Base-by-base conservation (phyloP, 2,113 vertebrate species). In the Sigmodon hispidus region DNA sequence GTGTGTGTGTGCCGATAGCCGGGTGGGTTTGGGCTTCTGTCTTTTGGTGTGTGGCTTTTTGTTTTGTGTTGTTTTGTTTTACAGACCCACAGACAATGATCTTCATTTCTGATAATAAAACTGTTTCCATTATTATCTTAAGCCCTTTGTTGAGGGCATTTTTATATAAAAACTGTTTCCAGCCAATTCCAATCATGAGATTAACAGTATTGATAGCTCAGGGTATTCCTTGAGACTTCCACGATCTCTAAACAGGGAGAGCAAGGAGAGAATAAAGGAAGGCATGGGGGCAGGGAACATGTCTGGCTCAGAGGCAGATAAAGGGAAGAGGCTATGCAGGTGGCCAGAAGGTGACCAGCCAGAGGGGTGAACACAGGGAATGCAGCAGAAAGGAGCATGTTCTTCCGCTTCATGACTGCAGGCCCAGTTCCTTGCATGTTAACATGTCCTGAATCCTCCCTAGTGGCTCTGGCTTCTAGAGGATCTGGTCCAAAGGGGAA, bases 61-160 rank as follows among this genome's bases (percentile, higher is more conserved):
- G 6, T 6, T 70, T 45, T n/a, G 29, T 83, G 6, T 6, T 70
- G 34, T n/a, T 13, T 48, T 75, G 34, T 70, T 85, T 55, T 29
- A 63, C 29, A 34, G 50, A 55, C 80, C 59, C 7, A 43, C 61
- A 97, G 91, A 89, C 3, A 0, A 79, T 45, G 11, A 0, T 95
- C 93, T 93, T 91, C 92, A 91, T 96, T 96, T 96, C 95, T 97
- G 89, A 89, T 96, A 90, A 94, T 96, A 93, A 96, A 97, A 91
- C 61, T 52, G 24, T 59, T 86, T 84, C 75, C 75, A 73, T n/a
- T n/a, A n/a, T n/a, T n/a, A n/a, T n/a, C n/a, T n/a, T n/a, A n/a
- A n/a, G n/a, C n/a, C n/a, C n/a, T n/a, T n/a, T n/a, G n/a, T n/a
- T n/a, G n/a, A n/a, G n/a, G n/a, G n/a, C n/a, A n/a, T n/a, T n/a